Evolutionary conservation across 2,888 invertebrate species (phyloP), one percentile per base, ranked within the genome.

Genomic region (Lochmaea crataegi): DNA sequence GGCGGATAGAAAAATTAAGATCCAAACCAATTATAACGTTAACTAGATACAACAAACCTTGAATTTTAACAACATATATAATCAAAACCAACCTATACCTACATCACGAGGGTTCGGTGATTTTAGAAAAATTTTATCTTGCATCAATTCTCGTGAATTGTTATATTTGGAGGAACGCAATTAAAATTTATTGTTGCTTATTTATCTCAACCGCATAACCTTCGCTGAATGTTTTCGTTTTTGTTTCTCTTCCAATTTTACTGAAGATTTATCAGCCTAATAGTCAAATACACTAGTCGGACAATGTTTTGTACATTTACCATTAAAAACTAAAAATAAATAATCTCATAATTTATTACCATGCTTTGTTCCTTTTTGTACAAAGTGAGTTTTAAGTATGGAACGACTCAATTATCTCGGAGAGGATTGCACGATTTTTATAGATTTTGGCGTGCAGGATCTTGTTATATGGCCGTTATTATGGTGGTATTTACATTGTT

Each of bases 1-100:
- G 41, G 57, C 42, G 58, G 65, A 56, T 61, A 57, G 42, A 70
- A 56, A 12, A 57, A 57, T 70, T 57, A 64, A 70, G 70, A 70
- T 71, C 56, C 65, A 71, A 66, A 66, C 67, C 71, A 71, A 71
- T 66, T 71, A 66, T 67, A 66, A 61, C 61, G 67, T 67, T 71
- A 67, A 71, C 71, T 71, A 71, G 71, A 71, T 67, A 71, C 18
- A 61, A 61, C 45, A 61, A 71, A 67, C 71, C 71, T 71, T 71
- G 71, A 66, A 56, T 67, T 71, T 71, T 71, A 71, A 71, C 67
- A 51, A 61, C 60, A 70, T 57, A 56, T 70, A 63, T 68, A 68
- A 68, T 68, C 68, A 51, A 68, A 61, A 61, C 67, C 26, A 42
- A 56, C 53, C 65, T 48, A 45, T 64, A 48, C 26, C 18, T 26